These are phyloP conservation scores for Chionoecetes opilio DNA, from an alignment of 1,140 invertebrate species.

Conservation along the genomic window DNA sequence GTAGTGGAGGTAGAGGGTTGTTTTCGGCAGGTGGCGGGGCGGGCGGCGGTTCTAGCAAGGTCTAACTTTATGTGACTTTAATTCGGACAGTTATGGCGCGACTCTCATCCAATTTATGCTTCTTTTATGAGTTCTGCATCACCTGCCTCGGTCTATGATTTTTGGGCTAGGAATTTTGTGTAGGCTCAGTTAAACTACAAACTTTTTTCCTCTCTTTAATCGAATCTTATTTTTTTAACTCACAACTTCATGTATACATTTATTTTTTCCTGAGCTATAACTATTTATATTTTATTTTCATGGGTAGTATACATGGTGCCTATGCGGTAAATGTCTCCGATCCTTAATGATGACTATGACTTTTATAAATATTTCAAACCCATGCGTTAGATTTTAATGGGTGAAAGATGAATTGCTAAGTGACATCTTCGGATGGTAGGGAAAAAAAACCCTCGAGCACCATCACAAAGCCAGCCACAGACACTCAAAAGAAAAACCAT, in stretches of 20 bases:
- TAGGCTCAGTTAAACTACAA: not conserved
- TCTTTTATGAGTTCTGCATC: constrained; percentile 29
- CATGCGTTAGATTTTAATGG: too few relatives aligned
- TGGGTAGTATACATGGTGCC: too few relatives aligned
- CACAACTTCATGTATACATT: not conserved
- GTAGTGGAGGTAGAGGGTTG: not conserved
- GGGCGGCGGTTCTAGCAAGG: not conserved
- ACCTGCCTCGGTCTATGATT: constrained; percentile 2
- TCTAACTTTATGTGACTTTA: constrained; percentile 11
- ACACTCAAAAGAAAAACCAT: constrained; percentile 25
- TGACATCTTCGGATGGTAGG: not conserved
- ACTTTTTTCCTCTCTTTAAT: not conserved
- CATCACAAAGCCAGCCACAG: not conserved
- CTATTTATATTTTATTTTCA: too few relatives aligned
- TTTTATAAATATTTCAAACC: too few relatives aligned
- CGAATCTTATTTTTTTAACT: not conserved
- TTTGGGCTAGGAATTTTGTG: not conserved
- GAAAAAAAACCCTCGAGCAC: not conserved
- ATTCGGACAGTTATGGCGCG: constrained; percentile 17
- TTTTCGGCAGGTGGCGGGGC: constrained; percentile 1
- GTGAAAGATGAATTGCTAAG: too few relatives aligned
- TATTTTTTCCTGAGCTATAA: too few relatives aligned
- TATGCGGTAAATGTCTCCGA: too few relatives aligned
- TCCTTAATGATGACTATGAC: too few relatives aligned
- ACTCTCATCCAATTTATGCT: constrained; percentile 19